Base-by-base conservation (phyloP, 2,797 vertebrate genomes). In the Sphenopsis melanotis region DNA sequence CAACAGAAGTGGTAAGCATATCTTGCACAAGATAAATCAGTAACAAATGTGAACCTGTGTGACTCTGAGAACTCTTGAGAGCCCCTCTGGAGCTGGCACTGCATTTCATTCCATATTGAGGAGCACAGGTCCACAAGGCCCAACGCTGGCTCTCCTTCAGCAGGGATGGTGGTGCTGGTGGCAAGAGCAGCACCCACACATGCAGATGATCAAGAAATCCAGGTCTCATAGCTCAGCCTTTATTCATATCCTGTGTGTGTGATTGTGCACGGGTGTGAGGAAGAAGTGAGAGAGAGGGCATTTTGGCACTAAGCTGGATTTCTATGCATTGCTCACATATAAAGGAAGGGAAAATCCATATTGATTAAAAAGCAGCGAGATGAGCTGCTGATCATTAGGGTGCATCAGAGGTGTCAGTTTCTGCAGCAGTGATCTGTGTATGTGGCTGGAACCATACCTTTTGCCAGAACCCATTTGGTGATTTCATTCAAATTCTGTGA, bases 71-170 rank as follows among this genome's bases (percentile, higher is more conserved):
- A 55, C 27, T 59, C 59, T 19, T 42, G 9, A 47, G 60, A 83
- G 24, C 2, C 34, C 11, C 34, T 39, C 49, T 60, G 32, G 32
- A 37, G 36, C 2, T 5, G 1, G 26, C 18, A 14, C 17, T 24
- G 27, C n/a, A 4, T 64, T 75, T 71, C 53, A 3, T 27, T 49
- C 11, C 0, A 0, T 32, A 37, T 44, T 55, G 49, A 68, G 39
- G 30, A 80, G 52, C 47, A 23, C 30, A 47, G 34, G 26, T 34
- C 47, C 20, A 29, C 2, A 0, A 39, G 65, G 17, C 30, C 0
- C 0, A 39, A 50, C 0, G 0, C 52, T 53, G n/a, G 5, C 42
- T 53, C 6, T 85, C 8, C 75, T 56, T 53, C 5, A 3, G 17
- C 50, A 80, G 37, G 30, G 34, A 14, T 10, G 1, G 2, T 56